phyloP scores from a whole-genome alignment of 2,797 vertebrate species.

The Uromys caudimaculatus region DNA sequence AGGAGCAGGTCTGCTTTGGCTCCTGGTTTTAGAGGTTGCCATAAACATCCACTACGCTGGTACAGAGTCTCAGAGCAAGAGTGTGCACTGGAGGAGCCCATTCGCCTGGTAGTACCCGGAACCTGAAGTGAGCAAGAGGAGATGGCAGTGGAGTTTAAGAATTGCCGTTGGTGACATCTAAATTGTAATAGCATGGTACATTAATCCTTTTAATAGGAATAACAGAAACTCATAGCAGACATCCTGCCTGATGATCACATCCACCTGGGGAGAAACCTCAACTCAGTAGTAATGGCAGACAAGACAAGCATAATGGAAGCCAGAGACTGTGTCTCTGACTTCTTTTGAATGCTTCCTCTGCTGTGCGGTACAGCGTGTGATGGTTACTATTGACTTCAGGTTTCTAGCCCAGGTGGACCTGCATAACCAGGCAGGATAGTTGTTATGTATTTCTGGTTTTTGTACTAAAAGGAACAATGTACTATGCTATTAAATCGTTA shows the following conservation, averaged over 20 bases:
- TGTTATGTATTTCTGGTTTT: neutral
- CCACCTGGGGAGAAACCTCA: neutral
- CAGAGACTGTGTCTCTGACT: neutral
- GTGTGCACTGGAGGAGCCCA: neutral
- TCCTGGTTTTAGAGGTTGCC: neutral
- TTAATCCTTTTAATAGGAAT: slow-evolving; percentile 10
- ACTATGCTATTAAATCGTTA: neutral
- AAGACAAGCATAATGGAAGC: neutral
- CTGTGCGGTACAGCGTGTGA: neutral
- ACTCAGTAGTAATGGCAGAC: neutral
- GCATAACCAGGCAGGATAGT: neutral
- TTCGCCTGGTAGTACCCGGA: neutral
- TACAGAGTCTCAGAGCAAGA: neutral
- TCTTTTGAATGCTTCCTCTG: neutral
- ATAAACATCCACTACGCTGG: neutral
- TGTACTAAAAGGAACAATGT: slow-evolving; percentile 2
- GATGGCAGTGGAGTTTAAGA: neutral
- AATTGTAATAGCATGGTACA: neutral
- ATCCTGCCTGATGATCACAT: slow-evolving; percentile 33
- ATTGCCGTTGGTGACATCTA: neutral
- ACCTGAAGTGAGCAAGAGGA: neutral
- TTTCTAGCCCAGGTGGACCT: slow-evolving; percentile 19
- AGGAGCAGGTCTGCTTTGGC: neutral
- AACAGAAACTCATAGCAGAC: neutral
- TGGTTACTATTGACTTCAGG: neutral